A percentile compares a stretch with the other conserved stretches of the same genome.
These are phyloP conservation scores for Plebejus argus DNA, from an alignment of 2,888 invertebrate species.

Conservation along the genomic window DNA sequence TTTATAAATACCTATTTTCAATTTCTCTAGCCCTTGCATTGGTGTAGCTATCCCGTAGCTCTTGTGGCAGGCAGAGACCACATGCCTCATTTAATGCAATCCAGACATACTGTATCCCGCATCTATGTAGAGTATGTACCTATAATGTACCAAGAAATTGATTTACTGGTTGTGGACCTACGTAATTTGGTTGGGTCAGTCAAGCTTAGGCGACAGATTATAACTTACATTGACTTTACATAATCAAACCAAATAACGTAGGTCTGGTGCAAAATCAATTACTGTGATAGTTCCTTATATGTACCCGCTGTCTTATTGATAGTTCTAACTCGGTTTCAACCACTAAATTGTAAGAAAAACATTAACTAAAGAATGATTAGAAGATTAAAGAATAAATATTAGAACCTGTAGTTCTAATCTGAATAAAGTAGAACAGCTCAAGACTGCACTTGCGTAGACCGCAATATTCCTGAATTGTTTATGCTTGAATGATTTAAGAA, in stretches of 20 bases:
- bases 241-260: too few relatives aligned
- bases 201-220: too few relatives aligned
- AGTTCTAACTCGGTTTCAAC: neutral
- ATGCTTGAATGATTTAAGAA: neutral
- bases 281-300: too few relatives aligned
- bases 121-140: neutral
- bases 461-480: slow-evolving; percentile 2
- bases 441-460: neutral
- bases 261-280: too few relatives aligned
- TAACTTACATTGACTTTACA: too few relatives aligned
- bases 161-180: too few relatives aligned
- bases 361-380: neutral
- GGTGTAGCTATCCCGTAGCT: too few relatives aligned
- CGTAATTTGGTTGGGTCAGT: neutral
- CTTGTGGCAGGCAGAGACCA: neutral
- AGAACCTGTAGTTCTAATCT: neutral
- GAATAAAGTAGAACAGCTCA: neutral
- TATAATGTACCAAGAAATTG: neutral
- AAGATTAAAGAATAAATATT: too few relatives aligned
- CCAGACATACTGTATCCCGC: neutral
- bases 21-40: too few relatives aligned
- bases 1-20: too few relatives aligned
- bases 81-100: neutral
- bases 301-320: too few relatives aligned
- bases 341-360: neutral